A percentile compares a stretch with the other conserved stretches of the same genome.
Conservation (phyloP, 2,888 invertebrate species). For the Pandemis corylana region DNA sequence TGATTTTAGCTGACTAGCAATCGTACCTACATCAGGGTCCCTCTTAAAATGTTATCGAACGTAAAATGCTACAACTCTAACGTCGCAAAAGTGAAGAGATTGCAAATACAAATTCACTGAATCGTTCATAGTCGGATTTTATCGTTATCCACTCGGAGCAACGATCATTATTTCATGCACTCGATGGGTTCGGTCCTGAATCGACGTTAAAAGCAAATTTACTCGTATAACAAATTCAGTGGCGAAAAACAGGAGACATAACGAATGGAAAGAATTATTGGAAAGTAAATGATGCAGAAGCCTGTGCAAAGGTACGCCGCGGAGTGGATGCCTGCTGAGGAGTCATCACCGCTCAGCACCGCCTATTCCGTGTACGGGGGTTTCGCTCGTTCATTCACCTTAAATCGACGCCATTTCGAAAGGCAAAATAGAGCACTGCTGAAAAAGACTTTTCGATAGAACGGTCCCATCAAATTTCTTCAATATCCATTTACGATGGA, state of each 20-base stretch:
- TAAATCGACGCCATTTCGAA: constrained; percentile 81
- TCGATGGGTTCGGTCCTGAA: constrained; percentile 33
- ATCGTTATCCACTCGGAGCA: constrained; percentile 32
- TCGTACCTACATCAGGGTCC: not conserved
- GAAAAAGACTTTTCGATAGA: constrained; percentile 80
- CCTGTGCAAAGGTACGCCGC: constrained; percentile 40
- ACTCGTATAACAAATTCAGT: constrained; percentile 29
- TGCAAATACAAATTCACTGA: constrained; percentile 29
- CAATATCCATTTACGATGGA: constrained; percentile 80
- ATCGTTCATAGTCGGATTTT: constrained; percentile 35
- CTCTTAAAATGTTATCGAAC: not conserved
- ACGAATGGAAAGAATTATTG: constrained; percentile 41
- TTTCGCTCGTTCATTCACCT: constrained; percentile 83
- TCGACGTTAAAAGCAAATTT: constrained; percentile 33
- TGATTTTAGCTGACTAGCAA: not conserved
- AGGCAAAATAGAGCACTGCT: constrained; percentile 80
- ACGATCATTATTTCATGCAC: constrained; percentile 40
- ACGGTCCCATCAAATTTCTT: constrained; percentile 77
- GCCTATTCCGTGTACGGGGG: constrained; percentile 82
- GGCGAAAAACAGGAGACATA: constrained; percentile 34
- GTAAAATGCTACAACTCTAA: not conserved
- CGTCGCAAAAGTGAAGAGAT: constrained; percentile 23
- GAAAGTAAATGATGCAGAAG: constrained; percentile 42
- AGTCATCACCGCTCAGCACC: constrained; percentile 79
- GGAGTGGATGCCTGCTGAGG: constrained; percentile 41